A percentile compares a stretch with the other conserved stretches of the same genome.
phyloP scores from a whole-genome alignment of 92 coral and sea anemone genomes.

The Micromussa lordhowensis region DNA sequence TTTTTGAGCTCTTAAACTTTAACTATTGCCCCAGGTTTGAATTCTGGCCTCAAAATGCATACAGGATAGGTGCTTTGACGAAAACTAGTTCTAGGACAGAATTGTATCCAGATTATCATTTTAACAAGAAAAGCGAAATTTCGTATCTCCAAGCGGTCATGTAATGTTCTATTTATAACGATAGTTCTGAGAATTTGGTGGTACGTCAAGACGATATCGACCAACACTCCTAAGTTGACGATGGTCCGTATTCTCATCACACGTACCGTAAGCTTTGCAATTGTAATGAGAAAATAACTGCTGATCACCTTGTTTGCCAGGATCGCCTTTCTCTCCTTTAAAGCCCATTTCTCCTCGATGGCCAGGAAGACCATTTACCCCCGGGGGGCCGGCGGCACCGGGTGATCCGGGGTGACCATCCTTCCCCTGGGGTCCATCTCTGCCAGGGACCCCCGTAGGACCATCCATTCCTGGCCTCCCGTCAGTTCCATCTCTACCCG shows the following conservation, averaged over 20 bases:
- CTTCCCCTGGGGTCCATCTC: constrained; percentile 75
- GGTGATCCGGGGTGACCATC: constrained; percentile 69
- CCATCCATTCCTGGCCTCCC: constrained; percentile 80
- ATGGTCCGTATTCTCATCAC: not conserved
- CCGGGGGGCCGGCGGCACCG: constrained; percentile 73
- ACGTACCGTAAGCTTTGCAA: not conserved
- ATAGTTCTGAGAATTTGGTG: not conserved
- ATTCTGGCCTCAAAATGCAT: too few species aligned
- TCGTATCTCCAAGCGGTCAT: too few species aligned
- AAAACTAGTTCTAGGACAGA: too few species aligned
- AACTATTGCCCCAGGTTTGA: too few species aligned
- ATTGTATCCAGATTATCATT: too few species aligned
- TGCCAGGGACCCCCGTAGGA: constrained; percentile 76
- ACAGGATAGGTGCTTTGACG: too few species aligned
- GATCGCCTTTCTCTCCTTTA: constrained; percentile 60
- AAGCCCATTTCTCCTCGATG: constrained; percentile 63
- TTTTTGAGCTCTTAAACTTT: too few species aligned
- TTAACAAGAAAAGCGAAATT: too few species aligned
- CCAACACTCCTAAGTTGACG: too few species aligned
- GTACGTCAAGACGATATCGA: not conserved
- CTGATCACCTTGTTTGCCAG: constrained; percentile 60
- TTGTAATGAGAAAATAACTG: not conserved
- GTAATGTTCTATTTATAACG: too few species aligned
- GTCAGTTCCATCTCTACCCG: constrained; percentile 73
- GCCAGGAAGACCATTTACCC: constrained; percentile 76